Base-by-base conservation (phyloP, 2,113 vertebrate species). In the Sula dactylatra region DNA sequence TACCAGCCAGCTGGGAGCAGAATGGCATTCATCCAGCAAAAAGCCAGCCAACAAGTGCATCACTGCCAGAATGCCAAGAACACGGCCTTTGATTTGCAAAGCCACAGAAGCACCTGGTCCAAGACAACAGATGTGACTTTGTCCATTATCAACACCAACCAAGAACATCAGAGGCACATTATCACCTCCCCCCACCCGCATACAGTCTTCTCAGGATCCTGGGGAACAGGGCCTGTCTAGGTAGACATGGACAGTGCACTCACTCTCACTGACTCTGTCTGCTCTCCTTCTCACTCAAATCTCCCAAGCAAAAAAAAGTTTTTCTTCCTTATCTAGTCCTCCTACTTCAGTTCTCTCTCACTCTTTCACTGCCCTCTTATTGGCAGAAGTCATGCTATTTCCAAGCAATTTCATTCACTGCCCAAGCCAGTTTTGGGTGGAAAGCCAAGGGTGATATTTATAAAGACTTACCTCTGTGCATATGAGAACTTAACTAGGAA, bases 11-110 rank as follows among this genome's bases (percentile, higher is more conserved):
- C 54, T 47, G 55, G 36, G 49, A 97, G 76, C 31, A 94, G 29
- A 94, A 91, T 21, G 77, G 56, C 65, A 69, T 20, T 34, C 36
- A 74, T 13, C 49, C 91, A 95, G 56, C 16, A 81, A 74, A 92
- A 69, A 71, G 21, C 8, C 55, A 93, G 82, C 18, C 72, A 93
- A 86, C 67, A 90, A 38, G 21, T 16, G 5, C 42, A 56, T 64
- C 49, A 14, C 38, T 71, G 47, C 31, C 72, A 95, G 47, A 71
- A 92, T 11, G 14, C 34, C 61, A 86, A 78, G 45, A 90, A 22
- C 24, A 22, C 0, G 1, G 73, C 47, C 40, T n/a, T 40, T n/a
- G 21, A 69, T 82, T 78, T 67, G 24, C 77, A 78, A 90, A 86
- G 72, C 27, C 50, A 55, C 29, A 27, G 16, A 47, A 88, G 42